Conservation (phyloP, 2,888 invertebrate genomes). For the Zele albiditarsus region DNA sequence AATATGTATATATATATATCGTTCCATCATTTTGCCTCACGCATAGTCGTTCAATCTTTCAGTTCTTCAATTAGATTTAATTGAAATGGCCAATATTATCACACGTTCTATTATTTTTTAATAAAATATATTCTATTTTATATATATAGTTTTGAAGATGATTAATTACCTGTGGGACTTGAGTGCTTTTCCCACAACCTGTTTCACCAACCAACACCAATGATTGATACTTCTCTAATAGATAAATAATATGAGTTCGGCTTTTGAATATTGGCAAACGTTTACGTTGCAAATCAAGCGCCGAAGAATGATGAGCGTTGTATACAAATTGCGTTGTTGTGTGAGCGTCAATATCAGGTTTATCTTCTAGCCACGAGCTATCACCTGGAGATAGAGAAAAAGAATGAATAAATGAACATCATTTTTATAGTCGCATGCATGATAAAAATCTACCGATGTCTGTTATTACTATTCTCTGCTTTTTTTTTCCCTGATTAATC, state of each 20-base stretch:
- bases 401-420: not conserved
- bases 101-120: not conserved
- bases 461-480: not conserved
- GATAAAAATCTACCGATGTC: not conserved
- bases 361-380: conserved; percentile 69
- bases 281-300: conserved; percentile 88
- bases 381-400: conserved; percentile 59
- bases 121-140: conserved; percentile 10
- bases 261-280: conserved; percentile 90
- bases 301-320: conserved; percentile 88
- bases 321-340: conserved; percentile 82
- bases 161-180: conserved; percentile 88
- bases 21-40: not conserved
- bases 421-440: not conserved
- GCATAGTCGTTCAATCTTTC: not conserved
- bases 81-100: too few species aligned
- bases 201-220: conserved; percentile 94
- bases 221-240: conserved; percentile 92
- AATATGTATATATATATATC: not conserved
- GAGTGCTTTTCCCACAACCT: conserved; percentile 97
- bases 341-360: conserved; percentile 77
- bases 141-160: conserved; percentile 14
- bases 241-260: conserved; percentile 89
- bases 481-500: not conserved
- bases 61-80: not conserved